phyloP scores from a whole-genome alignment of 2,797 vertebrate species.

The Pangasius macronema region DNA sequence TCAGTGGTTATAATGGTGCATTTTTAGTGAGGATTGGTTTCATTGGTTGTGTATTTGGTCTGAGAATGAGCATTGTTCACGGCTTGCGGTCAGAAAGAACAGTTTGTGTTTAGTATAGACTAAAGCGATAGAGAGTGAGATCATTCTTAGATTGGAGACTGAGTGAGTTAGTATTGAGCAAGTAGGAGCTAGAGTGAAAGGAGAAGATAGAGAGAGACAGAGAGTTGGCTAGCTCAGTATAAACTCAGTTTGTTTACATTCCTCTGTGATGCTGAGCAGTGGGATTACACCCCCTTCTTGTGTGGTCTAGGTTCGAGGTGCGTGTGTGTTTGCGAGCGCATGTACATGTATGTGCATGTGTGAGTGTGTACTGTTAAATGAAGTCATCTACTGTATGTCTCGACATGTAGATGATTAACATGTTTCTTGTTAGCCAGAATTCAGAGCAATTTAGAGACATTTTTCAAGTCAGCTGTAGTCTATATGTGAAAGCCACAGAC shows the following conservation, averaged over 20 bases:
- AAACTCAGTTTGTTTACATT: slow-evolving; percentile 49
- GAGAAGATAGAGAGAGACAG: slow-evolving; percentile 9
- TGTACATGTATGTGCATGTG: slow-evolving; percentile 45
- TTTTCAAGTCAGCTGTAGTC: slow-evolving; percentile 2
- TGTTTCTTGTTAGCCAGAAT: neutral
- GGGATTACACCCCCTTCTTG: slow-evolving; percentile 33
- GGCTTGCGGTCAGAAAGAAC: slow-evolving; percentile 31
- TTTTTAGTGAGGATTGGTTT: slow-evolving; percentile 40
- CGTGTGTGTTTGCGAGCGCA: slow-evolving; percentile 19
- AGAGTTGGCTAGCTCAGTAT: slow-evolving; percentile 24
- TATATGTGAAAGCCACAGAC: neutral
- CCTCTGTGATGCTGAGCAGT: slow-evolving; percentile 40
- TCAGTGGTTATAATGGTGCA: slow-evolving; percentile 30
- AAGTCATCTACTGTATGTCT: neutral
- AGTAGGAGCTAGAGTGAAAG: slow-evolving; percentile 21
- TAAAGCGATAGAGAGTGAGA: neutral
- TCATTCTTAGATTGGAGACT: slow-evolving; percentile 13
- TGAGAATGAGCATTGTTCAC: slow-evolving; percentile 28
- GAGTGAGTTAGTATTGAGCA: slow-evolving; percentile 34
- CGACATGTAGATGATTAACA: neutral
- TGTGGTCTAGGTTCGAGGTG: slow-evolving; percentile 39
- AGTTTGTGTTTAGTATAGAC: slow-evolving; percentile 27
- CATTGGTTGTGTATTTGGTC: slow-evolving; percentile 29
- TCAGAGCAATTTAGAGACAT: neutral
- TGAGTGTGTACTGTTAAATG: neutral